Evolutionary conservation across 1,140 invertebrate genomes (phyloP).

Genomic region (Cydia pomonella): DNA sequence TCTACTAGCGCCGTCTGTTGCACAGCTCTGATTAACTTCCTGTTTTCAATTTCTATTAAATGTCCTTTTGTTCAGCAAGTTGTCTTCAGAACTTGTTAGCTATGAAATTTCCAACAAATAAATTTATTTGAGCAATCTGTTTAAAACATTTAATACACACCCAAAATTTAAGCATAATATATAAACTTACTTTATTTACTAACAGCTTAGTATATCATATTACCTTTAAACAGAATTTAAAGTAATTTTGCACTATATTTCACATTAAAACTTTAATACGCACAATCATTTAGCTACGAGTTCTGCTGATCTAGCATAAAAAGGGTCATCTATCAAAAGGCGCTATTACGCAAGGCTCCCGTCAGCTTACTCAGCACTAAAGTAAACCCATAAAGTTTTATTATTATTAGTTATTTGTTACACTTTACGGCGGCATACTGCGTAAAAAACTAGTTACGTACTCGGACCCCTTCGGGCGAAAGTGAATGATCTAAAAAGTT

Average conservation of each 20-base stretch:
- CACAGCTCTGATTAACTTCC: slow-evolving; percentile 71
- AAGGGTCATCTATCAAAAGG: slow-evolving; percentile 18
- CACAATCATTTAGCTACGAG: background rate
- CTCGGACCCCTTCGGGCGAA: slow-evolving; percentile 58
- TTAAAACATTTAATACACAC: background rate
- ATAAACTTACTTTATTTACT: too few relatives aligned
- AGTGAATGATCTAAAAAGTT: slow-evolving; percentile 76
- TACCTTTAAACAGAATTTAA: too few relatives aligned
- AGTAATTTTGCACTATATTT: background rate
- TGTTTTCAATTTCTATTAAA: slow-evolving; percentile 74
- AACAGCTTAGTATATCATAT: too few relatives aligned
- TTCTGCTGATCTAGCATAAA: slow-evolving; percentile 1
- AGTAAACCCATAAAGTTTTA: slow-evolving; percentile 32
- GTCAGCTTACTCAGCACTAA: slow-evolving; percentile 15
- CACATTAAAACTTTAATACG: background rate
- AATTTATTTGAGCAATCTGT: background rate
- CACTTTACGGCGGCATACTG: slow-evolving; percentile 27
- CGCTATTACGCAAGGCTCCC: slow-evolving; percentile 3
- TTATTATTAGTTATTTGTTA: slow-evolving; percentile 33
- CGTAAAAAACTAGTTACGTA: slow-evolving; percentile 32
- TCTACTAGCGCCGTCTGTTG: slow-evolving; percentile 54
- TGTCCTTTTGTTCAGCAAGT: slow-evolving; percentile 52
- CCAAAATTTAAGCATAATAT: too few relatives aligned
- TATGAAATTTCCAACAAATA: background rate
- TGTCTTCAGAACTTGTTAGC: slow-evolving; percentile 42